These are phyloP conservation scores for Artibeus lituratus DNA, from an alignment of 2,797 vertebrate genomes.

Conservation along the genomic window DNA sequence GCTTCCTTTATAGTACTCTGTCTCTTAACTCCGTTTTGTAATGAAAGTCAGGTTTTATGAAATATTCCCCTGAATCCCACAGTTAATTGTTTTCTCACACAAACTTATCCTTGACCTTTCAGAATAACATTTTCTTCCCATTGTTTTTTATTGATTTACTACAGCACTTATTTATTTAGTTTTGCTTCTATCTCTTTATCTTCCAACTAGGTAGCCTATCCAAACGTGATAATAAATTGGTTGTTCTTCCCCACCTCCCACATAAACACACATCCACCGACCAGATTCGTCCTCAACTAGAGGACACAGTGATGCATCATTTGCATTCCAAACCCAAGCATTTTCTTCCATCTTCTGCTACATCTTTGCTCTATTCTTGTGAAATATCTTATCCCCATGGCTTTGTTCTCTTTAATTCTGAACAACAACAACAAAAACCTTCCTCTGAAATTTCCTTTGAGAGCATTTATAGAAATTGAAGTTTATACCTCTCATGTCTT, in stretches of 20 bases:
- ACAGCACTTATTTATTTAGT: background rate
- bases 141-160: background rate
- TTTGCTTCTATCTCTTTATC: constrained; percentile 1
- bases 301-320: background rate
- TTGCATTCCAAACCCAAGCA: background rate
- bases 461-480: background rate
- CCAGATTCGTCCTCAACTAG: background rate
- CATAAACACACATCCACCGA: background rate
- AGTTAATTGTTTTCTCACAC: background rate
- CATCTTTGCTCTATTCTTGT: background rate
- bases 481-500: background rate
- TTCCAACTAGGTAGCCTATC: background rate
- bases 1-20: background rate
- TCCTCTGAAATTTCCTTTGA: background rate
- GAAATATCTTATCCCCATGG: background rate
- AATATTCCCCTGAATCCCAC: background rate
- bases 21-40: background rate
- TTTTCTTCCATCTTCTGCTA: background rate
- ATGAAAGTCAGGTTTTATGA: background rate
- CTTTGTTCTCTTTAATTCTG: background rate
- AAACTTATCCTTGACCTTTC: background rate
- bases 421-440: background rate
- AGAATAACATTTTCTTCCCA: background rate
- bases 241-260: background rate
- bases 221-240: background rate